Conservation (phyloP, 1,140 invertebrate species). For the Cyrtorhinus lividipennis region DNA sequence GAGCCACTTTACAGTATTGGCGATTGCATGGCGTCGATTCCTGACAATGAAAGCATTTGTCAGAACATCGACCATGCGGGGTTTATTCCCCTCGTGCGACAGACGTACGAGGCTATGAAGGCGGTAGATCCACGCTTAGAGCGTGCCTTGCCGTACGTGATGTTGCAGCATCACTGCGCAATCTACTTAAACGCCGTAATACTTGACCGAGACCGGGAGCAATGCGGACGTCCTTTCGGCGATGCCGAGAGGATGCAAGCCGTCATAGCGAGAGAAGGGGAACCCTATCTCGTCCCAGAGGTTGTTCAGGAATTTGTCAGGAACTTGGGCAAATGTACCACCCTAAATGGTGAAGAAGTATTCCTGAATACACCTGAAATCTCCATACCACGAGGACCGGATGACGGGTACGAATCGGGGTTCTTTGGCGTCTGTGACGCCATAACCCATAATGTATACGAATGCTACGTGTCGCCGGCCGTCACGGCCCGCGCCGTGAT, state of each 20-base stretch:
- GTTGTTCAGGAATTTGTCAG: neutral
- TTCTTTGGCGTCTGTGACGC: neutral
- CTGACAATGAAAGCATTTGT: neutral
- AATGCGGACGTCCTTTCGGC: neutral
- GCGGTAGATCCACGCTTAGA: neutral
- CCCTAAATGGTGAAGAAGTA: neutral
- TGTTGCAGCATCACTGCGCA: neutral
- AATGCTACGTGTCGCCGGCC: slow-evolving; percentile 3
- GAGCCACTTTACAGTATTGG: neutral
- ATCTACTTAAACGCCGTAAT: neutral
- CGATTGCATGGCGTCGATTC: neutral
- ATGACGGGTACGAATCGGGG: neutral
- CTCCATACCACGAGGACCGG: neutral
- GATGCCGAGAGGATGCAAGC: neutral
- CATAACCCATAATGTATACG: slow-evolving; percentile 5
- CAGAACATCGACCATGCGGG: neutral
- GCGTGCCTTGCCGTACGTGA: neutral
- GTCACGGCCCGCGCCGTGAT: neutral
- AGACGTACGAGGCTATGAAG: neutral
- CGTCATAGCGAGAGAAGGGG: neutral
- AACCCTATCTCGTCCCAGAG: neutral
- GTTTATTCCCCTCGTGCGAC: neutral
- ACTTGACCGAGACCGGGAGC: neutral
- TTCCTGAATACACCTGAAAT: neutral
- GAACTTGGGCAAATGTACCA: neutral